Evolutionary conservation across 2,888 invertebrate species (phyloP), one percentile per base, ranked within the genome.

Genomic region (Mythimna pallens): DNA sequence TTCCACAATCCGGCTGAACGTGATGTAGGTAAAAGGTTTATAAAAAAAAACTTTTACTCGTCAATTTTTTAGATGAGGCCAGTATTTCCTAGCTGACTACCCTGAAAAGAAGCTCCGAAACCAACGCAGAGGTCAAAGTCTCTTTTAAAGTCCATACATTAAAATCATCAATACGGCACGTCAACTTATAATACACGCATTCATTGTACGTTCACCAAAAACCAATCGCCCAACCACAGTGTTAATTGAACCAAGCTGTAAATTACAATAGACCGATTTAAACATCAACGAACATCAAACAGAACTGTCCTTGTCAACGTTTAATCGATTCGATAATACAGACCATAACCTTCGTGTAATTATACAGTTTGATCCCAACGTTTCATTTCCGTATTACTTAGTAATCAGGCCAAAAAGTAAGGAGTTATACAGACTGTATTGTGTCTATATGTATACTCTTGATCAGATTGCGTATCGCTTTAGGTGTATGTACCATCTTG

Each of bases 341-440:
- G 36, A 20, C 12, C 36, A 14, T 14, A 55, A 47, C 43, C 25
- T 36, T 17, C 10, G 30, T 66, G 9, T 57, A 52, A 43, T 62
- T 43, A 40, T 40, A 9, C 22, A 30, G 36, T 67, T 50, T n/a
- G 63, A 63, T 77, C 22, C 52, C 4, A 72, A 14, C 10, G 25
- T 73, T 52, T 58, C 54, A 52, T 64, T 64, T 30, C 59, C n/a
- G 12, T 50, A 25, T 65, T 47, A 55, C 54, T 59, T 10, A 36
- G 20, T 55, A 57, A 71, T 70, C 65, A 52, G 34, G 20, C 10
- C 7, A 20, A 3, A 25, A 14, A 14, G 12, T 75, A 58, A 70
- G 10, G 36, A 17, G 14, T 14, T 30, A 17, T 8, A 54, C 74
- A 73, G 57, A 59, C 76, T 70, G 36, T 8, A 2, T 70, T 54